A percentile compares a stretch with the other conserved stretches of the same genome.
Evolutionary conservation across 2,113 vertebrate genomes (phyloP).

Genomic region (Cyphomyrus plagiostoma): DNA sequence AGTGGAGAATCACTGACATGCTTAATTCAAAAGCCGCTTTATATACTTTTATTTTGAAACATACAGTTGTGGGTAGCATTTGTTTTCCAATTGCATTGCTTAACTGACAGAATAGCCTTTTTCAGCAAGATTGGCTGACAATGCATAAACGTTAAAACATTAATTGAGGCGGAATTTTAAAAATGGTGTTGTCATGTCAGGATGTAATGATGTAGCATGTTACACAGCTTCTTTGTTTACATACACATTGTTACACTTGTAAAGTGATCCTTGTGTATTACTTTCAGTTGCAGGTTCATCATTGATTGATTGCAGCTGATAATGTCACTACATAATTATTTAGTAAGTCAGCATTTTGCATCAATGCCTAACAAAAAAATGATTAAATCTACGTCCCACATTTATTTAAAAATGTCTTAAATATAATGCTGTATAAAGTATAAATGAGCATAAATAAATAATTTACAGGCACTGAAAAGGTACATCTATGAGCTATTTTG

Average conservation of each 20-base stretch:
- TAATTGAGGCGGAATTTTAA: background rate
- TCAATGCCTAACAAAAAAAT: background rate
- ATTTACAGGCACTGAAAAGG: background rate
- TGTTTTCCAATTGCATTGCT: background rate
- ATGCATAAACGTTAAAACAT: background rate
- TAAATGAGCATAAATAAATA: background rate
- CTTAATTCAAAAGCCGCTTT: background rate
- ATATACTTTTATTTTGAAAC: background rate
- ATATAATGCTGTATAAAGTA: background rate
- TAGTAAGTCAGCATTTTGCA: background rate
- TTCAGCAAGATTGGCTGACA: background rate
- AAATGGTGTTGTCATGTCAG: background rate
- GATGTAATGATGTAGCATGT: background rate
- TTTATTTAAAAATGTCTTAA: background rate
- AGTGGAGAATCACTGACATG: background rate
- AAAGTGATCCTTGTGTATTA: background rate
- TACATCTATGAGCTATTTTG: background rate
- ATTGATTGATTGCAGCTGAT: background rate
- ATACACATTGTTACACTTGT: background rate
- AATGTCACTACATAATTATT: background rate
- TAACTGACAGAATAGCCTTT: background rate
- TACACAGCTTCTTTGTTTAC: background rate
- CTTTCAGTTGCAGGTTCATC: background rate
- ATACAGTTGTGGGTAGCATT: background rate
- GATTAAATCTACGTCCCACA: background rate